A percentile compares a stretch with the other conserved stretches of the same genome.
These are phyloP conservation scores for Alosa alosa DNA, from an alignment of 2,113 vertebrate genomes.

Conservation along the genomic window DNA sequence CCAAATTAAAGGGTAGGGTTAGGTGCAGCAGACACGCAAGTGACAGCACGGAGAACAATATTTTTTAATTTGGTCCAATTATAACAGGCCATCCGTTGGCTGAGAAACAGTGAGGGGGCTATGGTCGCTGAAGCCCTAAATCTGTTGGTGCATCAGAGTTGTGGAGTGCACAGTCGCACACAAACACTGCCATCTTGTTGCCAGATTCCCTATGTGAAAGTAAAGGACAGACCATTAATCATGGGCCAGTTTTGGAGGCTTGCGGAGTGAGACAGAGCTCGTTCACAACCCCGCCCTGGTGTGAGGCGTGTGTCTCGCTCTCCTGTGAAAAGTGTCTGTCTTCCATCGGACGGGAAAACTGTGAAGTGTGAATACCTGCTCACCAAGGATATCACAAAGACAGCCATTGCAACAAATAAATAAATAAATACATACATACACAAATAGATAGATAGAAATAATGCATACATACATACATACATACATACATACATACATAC, in stretches of 20 bases:
- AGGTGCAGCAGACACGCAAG: not conserved
- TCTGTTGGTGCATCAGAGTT: not conserved
- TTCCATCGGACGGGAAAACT: not conserved
- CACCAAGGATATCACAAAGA: not conserved
- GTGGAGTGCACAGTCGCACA: not conserved
- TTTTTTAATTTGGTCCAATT: conserved; percentile 10
- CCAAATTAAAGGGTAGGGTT: not conserved
- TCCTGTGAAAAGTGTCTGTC: conserved; percentile 4
- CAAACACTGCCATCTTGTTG: conserved; percentile 11
- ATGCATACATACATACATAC: too few relatives aligned
- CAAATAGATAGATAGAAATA: conserved; percentile 1
- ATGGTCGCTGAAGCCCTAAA: not conserved
- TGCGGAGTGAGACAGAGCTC: conserved; percentile 3
- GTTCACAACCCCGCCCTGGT: not conserved
- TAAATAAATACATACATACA: not conserved
- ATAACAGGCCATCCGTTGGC: not conserved
- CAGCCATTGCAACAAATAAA: conserved; percentile 5
- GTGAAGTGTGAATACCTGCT: not conserved
- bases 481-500: too few relatives aligned
- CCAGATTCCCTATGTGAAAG: conserved; percentile 26
- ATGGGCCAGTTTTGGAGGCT: conserved; percentile 17
- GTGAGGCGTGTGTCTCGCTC: conserved; percentile 10
- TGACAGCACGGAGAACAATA: conserved; percentile 11
- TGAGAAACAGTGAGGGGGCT: not conserved
- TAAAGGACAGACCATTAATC: conserved; percentile 33